Evolutionary conservation across 2,797 vertebrate genomes (phyloP).

Genomic region (Dendrocincla tyrannina): DNA sequence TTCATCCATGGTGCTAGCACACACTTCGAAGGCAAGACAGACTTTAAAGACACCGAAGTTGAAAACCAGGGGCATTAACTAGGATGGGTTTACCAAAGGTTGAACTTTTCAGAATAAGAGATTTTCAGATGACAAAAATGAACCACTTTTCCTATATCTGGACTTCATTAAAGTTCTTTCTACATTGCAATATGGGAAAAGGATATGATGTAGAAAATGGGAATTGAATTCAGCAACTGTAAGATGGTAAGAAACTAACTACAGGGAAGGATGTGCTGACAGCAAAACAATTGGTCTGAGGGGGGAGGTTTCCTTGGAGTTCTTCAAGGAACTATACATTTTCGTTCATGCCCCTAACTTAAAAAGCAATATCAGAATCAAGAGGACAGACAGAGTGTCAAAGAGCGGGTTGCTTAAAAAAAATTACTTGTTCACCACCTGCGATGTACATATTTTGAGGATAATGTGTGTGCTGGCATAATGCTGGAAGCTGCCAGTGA

Average conservation of each 20-base stretch:
- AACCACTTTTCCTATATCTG: background rate
- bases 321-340: background rate
- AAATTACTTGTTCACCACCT: background rate
- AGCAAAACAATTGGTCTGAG: conserved; percentile 36
- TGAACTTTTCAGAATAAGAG: background rate
- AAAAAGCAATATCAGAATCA: background rate
- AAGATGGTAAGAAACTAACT: background rate
- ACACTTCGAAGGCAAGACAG: background rate
- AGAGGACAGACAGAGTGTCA: background rate
- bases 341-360: background rate
- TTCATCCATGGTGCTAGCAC: background rate
- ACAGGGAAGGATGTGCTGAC: conserved; percentile 4
- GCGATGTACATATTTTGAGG: accelerated
- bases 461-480: accelerated
- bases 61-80: background rate
- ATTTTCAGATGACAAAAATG: background rate
- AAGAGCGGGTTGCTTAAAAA: background rate
- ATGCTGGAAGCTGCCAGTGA: background rate
- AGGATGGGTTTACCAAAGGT: background rate
- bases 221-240: conserved; percentile 38
- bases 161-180: conserved; percentile 37
- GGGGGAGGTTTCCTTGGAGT: background rate
- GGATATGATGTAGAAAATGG: conserved; percentile 6
- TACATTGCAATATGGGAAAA: conserved; percentile 12
- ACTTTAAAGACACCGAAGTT: background rate